Evolutionary conservation across 2,797 vertebrate species (phyloP).

Genomic region (Sebastes melanostomus): DNA sequence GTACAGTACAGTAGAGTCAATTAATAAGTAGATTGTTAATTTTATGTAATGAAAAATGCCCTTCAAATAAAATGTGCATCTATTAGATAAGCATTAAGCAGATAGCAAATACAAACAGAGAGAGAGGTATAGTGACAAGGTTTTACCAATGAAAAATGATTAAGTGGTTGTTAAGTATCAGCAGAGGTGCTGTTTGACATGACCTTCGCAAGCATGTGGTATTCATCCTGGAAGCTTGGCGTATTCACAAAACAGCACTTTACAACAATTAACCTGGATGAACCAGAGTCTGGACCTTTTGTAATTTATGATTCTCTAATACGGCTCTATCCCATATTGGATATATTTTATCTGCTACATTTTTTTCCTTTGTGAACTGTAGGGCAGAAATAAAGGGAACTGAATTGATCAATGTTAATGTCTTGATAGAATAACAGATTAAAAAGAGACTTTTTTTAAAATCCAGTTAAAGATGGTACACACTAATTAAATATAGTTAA

Average conservation of each 20-base stretch:
- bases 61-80: background rate
- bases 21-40: background rate
- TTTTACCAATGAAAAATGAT: background rate
- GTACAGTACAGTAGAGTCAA: background rate
- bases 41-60: background rate
- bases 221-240: background rate
- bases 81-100: background rate
- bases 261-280: slow-evolving; percentile 1
- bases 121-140: background rate
- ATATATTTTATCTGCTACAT: background rate
- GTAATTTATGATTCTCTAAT: background rate
- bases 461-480: background rate
- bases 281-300: background rate
- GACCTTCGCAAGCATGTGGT: background rate
- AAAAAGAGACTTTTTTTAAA: background rate
- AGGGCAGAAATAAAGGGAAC: background rate
- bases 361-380: background rate
- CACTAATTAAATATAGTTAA: background rate
- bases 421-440: background rate
- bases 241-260: slow-evolving; percentile 14
- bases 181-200: background rate
- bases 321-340: background rate
- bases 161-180: background rate
- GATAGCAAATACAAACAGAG: background rate
- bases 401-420: background rate